Percentiles rank a stretch among this genome's conserved stretches.
phyloP scores from a whole-genome alignment of 2,888 invertebrate genomes.

The Drosophila subsilvestris region DNA sequence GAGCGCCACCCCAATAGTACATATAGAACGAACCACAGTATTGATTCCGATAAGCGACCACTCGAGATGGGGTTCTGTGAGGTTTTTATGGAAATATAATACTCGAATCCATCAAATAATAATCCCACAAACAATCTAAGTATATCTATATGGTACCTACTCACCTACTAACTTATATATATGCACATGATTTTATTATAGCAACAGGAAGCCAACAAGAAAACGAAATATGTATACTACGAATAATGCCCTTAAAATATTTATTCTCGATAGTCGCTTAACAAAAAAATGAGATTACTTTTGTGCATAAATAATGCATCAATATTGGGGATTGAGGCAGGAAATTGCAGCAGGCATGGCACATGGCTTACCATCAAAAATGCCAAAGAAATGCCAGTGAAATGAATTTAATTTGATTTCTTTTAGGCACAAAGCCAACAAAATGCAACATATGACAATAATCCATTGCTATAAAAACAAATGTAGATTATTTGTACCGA shows the following conservation, averaged over 20 bases:
- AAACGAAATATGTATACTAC: slow-evolving; percentile 6
- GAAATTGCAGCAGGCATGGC: slow-evolving; percentile 11
- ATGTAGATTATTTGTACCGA: not conserved
- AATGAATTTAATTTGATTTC: slow-evolving; percentile 18
- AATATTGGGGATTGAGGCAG: slow-evolving; percentile 21
- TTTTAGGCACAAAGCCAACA: slow-evolving; percentile 34
- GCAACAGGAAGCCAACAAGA: slow-evolving; percentile 24
- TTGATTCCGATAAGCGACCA: slow-evolving; percentile 28
- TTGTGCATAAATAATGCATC: not conserved
- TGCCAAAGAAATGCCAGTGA: slow-evolving; percentile 21
- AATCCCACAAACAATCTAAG: not conserved
- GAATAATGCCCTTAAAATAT: slow-evolving; percentile 35
- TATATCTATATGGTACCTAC: slow-evolving; percentile 13
- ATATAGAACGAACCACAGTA: not conserved
- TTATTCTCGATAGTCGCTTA: slow-evolving; percentile 15
- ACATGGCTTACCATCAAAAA: slow-evolving; percentile 21
- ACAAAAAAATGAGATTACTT: slow-evolving; percentile 3
- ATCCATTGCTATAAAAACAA: slow-evolving; percentile 21
- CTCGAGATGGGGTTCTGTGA: not conserved
- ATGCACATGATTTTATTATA: slow-evolving; percentile 32
- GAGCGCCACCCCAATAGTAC: slow-evolving; percentile 23
- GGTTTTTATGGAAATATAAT: slow-evolving; percentile 9
- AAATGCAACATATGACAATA: slow-evolving; percentile 28
- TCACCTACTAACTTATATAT: too few species aligned
- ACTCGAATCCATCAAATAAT: slow-evolving; percentile 14